phyloP scores from a whole-genome alignment of 2,113 vertebrate species.

The Neoarius graeffei region DNA sequence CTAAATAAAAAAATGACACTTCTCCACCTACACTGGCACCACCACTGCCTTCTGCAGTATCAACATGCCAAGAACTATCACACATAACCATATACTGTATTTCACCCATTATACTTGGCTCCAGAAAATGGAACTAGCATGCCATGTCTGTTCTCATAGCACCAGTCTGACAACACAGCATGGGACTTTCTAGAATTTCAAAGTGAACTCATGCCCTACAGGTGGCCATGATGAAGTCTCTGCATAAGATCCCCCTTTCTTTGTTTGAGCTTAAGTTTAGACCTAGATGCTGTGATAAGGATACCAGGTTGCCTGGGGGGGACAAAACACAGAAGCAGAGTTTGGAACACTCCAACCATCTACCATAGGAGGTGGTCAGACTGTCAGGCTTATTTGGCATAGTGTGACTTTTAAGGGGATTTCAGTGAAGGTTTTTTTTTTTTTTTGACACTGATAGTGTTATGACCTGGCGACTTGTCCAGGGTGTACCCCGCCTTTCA shows the following conservation, averaged over 20 bases:
- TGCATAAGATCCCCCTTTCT: neutral
- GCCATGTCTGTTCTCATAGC: conserved; percentile 4
- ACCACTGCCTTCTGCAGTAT: neutral
- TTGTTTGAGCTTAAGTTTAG: conserved; percentile 8
- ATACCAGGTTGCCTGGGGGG: neutral
- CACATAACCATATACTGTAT: conserved; percentile 2
- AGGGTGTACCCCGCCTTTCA: no score
- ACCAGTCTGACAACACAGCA: neutral
- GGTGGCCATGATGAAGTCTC: conserved; percentile 7
- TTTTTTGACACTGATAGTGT: neutral
- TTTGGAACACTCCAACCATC: neutral
- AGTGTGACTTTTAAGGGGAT: neutral
- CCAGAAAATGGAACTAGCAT: conserved; percentile 9
- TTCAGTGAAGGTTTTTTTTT: neutral
- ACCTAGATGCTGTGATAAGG: neutral
- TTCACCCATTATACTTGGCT: conserved; percentile 28
- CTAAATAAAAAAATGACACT: neutral
- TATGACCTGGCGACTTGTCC: no score
- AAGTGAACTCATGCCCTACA: conserved; percentile 41
- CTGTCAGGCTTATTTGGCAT: neutral
- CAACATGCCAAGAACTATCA: conserved; percentile 1
- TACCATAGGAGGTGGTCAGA: neutral
- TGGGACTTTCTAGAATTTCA: conserved; percentile 42
- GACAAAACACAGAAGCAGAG: neutral
- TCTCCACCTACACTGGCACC: neutral